A percentile compares a stretch with the other conserved stretches of the same genome.
phyloP scores from a whole-genome alignment of 2,888 invertebrate genomes.

The Tiliacea citrago region DNA sequence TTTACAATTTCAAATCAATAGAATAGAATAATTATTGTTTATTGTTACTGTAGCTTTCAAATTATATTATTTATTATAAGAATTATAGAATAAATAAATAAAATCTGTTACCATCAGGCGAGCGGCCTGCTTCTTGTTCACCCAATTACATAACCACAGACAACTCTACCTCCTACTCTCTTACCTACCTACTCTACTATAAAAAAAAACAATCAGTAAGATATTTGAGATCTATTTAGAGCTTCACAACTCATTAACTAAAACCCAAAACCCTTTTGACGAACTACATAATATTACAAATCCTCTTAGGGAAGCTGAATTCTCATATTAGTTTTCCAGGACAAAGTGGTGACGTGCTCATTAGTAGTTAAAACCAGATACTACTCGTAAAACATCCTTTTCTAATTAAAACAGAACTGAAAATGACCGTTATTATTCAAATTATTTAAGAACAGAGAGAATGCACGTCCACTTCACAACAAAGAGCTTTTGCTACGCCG shows the following conservation, averaged over 20 bases:
- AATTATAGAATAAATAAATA: too few relatives aligned
- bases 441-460: conserved; percentile 11
- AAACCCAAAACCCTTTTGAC: too few relatives aligned
- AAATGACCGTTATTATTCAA: conserved; percentile 26
- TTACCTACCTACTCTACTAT: too few relatives aligned
- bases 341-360: conserved; percentile 16
- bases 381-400: neutral
- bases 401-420: conserved; percentile 1
- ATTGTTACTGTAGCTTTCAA: too few relatives aligned
- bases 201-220: too few relatives aligned
- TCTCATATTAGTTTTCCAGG: neutral
- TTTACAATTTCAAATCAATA: too few relatives aligned
- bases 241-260: too few relatives aligned
- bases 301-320: neutral
- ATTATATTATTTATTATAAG: too few relatives aligned
- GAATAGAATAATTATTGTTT: too few relatives aligned
- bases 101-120: neutral
- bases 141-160: neutral
- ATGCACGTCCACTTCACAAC: neutral
- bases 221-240: too few relatives aligned
- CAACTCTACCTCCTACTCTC: too few relatives aligned
- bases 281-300: too few relatives aligned
- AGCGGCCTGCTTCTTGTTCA: neutral
- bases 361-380: conserved; percentile 17
- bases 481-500: conserved; percentile 32